Evolutionary conservation across 2,888 invertebrate genomes (phyloP), one percentile per base, ranked within the genome.

Genomic region (Agrotis segetum): DNA sequence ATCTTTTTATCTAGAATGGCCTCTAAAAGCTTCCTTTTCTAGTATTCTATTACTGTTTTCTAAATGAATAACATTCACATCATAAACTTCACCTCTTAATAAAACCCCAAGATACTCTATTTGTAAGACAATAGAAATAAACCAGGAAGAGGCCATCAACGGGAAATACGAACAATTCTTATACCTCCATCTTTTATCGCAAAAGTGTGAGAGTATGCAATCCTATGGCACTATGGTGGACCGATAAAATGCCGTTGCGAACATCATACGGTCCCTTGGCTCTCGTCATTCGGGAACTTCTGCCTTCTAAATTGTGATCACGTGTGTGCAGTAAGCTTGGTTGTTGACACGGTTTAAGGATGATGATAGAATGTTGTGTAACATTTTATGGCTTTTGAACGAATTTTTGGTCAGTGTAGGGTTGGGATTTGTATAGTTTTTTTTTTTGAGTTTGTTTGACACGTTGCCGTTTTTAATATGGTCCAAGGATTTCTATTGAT

Each of bases 271-370:
- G 71, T 74, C 69, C 83, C 84, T 74, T 44, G 63, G 72, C 59
- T 77, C 60, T 63, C 67, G 71, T 81, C 79, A 63, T 21, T 71
- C 59, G 46, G 61, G 52, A 71, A 67, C 47, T 67, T 66, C 63
- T 58, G 59, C 63, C 55, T 62, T 69, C 67, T 21, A 66, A 66
- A 79, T 83, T 81, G 73, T 79, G 81, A 74, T 71, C 83, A 82
- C 82, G 82, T 83, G 40, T 46, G 29, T 29, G 68, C 49, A 66
- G 59, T 71, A 71, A 82, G 77, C 80, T 70, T 47, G 53, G 62
- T 77, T 71, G 74, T 83, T 77, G 71, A 80, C 81, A 72, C 61
- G 55, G 62, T 80, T 72, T 74, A 52, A 70, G 47, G 40, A 13
- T 56, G 63, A 64, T 56, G 56, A 72, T 77, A 68, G 69, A 81